phyloP scores from a whole-genome alignment of 2,797 vertebrate species.

The Anniella stebbinsi region DNA sequence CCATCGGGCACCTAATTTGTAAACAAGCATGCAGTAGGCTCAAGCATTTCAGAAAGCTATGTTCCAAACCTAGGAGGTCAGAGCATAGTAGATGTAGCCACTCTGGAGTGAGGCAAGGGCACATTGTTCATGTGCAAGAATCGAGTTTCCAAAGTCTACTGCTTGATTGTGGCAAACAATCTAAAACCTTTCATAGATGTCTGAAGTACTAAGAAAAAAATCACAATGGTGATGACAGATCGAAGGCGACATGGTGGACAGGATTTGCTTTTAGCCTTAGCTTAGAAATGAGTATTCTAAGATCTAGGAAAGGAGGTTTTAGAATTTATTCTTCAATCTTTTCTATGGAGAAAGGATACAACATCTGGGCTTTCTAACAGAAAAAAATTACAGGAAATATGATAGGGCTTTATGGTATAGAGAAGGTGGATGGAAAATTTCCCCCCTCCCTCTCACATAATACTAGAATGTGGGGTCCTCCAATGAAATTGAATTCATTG shows the following conservation, averaged over 20 bases:
- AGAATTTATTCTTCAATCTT: not conserved
- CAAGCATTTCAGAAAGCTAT: not conserved
- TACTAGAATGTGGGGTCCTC: not conserved
- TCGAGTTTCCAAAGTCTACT: not conserved
- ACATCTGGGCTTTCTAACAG: not conserved
- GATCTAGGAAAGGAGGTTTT: not conserved
- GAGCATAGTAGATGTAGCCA: not conserved
- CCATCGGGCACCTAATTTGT: not conserved
- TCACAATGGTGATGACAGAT: not conserved
- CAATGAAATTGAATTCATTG: not conserved
- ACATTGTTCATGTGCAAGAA: not conserved
- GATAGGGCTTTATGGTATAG: not conserved
- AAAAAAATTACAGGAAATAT: not conserved
- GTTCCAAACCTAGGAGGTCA: not conserved
- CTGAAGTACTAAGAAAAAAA: not conserved
- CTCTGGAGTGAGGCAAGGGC: not conserved
- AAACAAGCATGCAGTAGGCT: not conserved
- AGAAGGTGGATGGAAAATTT: not conserved
- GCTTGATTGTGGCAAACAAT: not conserved
- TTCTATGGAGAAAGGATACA: not conserved
- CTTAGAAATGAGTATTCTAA: not conserved
- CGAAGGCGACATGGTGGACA: not conserved
- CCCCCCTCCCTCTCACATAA: not conserved
- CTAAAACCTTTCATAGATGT: not conserved
- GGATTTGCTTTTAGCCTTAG: not conserved